Conservation (phyloP, 2,888 invertebrate species). For the Drosophila flavopinicola region DNA sequence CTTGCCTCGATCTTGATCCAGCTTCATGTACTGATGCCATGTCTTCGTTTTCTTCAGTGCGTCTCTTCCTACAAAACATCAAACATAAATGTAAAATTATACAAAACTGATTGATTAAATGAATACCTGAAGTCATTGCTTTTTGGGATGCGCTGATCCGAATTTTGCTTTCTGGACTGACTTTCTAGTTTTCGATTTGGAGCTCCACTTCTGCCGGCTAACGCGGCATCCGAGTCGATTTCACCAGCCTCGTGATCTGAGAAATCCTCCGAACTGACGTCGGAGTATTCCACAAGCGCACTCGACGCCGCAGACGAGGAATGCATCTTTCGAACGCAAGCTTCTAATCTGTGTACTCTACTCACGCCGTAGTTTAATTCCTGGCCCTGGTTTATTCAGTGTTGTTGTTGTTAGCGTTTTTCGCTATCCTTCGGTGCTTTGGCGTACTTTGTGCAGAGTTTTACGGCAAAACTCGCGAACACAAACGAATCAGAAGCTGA, state of each 20-base stretch:
- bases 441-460: conserved; percentile 31
- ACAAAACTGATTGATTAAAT: not conserved
- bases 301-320: conserved; percentile 64
- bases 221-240: conserved; percentile 86
- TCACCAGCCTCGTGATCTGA: conserved; percentile 96
- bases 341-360: too few relatives aligned
- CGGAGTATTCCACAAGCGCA: conserved; percentile 90
- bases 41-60: conserved; percentile 71
- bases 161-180: conserved; percentile 45
- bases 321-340: conserved; percentile 58
- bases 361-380: too few relatives aligned
- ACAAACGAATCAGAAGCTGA: conserved; percentile 30
- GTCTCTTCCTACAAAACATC: conserved; percentile 60
- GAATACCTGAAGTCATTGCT: conserved; percentile 74
- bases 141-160: conserved; percentile 54
- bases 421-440: conserved; percentile 20
- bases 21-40: conserved; percentile 27
- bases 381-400: conserved; percentile 8
- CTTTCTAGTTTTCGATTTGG: conserved; percentile 51
- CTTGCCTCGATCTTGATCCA: conserved; percentile 50
- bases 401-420: not conserved
- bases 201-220: conserved; percentile 26
- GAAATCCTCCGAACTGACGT: conserved; percentile 95
- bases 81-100: not conserved
- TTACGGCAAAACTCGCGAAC: conserved; percentile 40